Conservation (phyloP, 2,888 invertebrate species). For the Calameuta filiformis region DNA sequence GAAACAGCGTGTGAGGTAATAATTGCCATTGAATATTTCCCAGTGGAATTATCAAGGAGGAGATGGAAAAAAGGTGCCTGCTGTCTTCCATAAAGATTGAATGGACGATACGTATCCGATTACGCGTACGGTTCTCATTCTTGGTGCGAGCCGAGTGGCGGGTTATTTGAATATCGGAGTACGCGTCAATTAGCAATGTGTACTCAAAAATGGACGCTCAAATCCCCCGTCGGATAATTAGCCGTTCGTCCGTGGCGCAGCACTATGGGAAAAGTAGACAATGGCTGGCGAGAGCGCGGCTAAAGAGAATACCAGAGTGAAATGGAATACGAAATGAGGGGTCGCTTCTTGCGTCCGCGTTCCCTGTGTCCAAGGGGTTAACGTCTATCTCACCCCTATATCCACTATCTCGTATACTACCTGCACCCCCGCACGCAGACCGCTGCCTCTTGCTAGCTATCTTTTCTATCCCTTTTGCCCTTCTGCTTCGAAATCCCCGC, state of each 20-base stretch:
- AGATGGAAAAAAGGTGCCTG: not conserved
- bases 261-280: constrained; percentile 55
- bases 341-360: constrained; percentile 40
- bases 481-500: not conserved
- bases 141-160: not conserved
- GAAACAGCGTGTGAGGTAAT: not conserved
- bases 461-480: constrained; percentile 23
- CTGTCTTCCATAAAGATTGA: not conserved
- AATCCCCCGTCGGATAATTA: constrained; percentile 36
- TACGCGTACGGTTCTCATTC: not conserved
- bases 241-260: constrained; percentile 28
- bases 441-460: constrained; percentile 4
- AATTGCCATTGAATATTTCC: not conserved
- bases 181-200: constrained; percentile 45
- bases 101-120: not conserved
- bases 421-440: constrained; percentile 5
- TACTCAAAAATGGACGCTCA: constrained; percentile 19
- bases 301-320: constrained; percentile 61
- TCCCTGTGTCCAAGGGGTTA: constrained; percentile 11
- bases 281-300: constrained; percentile 49
- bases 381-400: constrained; percentile 1
- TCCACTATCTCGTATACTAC: constrained; percentile 12
- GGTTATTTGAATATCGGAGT: constrained; percentile 28
- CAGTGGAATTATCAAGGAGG: not conserved
- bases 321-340: constrained; percentile 63